Percentiles rank a stretch among this genome's conserved stretches.
Conservation (phyloP, 2,113 vertebrate species). For the Nipponia nippon region DNA sequence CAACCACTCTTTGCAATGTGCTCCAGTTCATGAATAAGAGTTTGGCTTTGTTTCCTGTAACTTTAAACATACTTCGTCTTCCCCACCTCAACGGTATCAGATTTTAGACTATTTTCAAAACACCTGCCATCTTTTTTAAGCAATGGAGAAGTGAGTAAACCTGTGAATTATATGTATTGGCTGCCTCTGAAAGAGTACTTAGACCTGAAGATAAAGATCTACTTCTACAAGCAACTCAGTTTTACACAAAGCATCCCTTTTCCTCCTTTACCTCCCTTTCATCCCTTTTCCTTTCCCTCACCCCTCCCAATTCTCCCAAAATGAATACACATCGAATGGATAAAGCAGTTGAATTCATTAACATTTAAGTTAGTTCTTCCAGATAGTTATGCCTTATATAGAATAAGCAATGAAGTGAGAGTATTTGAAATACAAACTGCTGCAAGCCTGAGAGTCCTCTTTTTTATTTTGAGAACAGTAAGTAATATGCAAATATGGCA, state of each 20-base stretch:
- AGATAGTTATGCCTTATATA: constrained; percentile 2
- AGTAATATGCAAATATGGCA: not conserved
- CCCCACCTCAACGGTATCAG: not conserved
- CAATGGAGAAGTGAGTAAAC: not conserved
- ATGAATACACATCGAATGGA: not conserved
- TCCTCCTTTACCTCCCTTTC: not conserved
- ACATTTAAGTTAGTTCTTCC: constrained; percentile 38
- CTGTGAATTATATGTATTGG: not conserved
- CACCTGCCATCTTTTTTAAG: not conserved
- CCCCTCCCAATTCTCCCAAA: not conserved
- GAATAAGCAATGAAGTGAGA: not conserved
- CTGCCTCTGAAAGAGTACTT: not conserved
- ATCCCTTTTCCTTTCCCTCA: not conserved
- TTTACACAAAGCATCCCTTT: not conserved
- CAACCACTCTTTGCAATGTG: not conserved
- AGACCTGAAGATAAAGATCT: not conserved
- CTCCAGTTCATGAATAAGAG: not conserved
- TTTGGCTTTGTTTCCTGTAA: not conserved
- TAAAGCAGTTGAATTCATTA: constrained; percentile 37
- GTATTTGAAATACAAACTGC: not conserved
- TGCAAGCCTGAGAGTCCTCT: not conserved
- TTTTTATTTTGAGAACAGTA: constrained; percentile 3
- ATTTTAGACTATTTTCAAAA: not conserved
- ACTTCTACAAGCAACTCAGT: not conserved
- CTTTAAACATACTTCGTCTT: not conserved